Base-by-base conservation (phyloP, 2,888 invertebrate species). In the Parnassius orleans region DNA sequence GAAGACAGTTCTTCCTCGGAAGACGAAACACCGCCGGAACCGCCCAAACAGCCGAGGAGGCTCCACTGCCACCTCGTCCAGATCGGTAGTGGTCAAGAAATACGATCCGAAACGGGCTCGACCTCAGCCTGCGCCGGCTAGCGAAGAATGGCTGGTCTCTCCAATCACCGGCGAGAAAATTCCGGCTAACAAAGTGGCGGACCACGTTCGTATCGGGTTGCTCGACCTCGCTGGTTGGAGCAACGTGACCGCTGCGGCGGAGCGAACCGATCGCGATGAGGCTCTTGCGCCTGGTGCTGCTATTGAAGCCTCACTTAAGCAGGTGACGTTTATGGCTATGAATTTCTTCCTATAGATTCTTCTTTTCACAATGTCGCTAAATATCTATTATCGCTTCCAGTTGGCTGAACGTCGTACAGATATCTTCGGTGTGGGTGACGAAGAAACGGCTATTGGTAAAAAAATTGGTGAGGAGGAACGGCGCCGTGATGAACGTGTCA, bases 331-430 rank as follows among this genome's bases (percentile, higher is more conserved):
- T 7, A 33, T 33, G 33, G 33, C 33, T 33, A 33, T 33, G 33
- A 5, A 33, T 33, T 7, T 33, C 33, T 41, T 42, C 2, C 50
- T 47, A 43, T 1, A 43, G 10, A 42, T 51, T 24, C 12, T n/a
- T 19, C 2, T 19, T 9, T 48, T 14, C 7, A 33, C 7, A 33
- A 33, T 33, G 33, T 33, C 7, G 2, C 43, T 43, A 43, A 43
- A 43, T 11, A 43, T 43, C 10, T 43, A 11, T 43, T 43, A 43
- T 43, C 47, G n/a, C 48, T n/a, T 46, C 19, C 66, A 89, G 87
- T 92, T 99, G 76, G 99, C 99, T 0, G 99, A 99, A 83, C 94
- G 99, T 71, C 98, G 99, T 95, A 99, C 99, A 1, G 99, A 99
- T 93, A 99, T 99, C 87, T 99, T 99, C 91, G 99, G 99, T 89